Evolutionary conservation across 2,888 invertebrate genomes (phyloP).

Genomic region (Alentia gelatinosa): DNA sequence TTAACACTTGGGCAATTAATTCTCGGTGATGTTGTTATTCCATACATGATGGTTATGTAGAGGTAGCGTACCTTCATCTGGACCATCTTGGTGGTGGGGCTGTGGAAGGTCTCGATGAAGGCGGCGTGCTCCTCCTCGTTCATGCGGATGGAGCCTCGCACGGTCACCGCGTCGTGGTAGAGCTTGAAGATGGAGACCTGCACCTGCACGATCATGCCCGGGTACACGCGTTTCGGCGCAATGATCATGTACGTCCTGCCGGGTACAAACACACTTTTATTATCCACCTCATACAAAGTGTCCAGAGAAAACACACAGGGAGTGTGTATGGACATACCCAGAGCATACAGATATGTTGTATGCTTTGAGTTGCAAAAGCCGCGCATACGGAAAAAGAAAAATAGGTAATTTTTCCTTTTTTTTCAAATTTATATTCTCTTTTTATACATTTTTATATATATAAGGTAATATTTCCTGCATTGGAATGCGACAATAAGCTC

Average conservation of each 20-base stretch:
- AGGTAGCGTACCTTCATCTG: constrained; percentile 88
- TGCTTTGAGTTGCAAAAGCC: too few species aligned
- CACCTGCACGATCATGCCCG: constrained; percentile 93
- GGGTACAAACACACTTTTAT: too few species aligned
- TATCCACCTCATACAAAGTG: too few species aligned
- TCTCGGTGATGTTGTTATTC: too few species aligned
- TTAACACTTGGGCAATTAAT: too few species aligned
- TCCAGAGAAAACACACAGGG: too few species aligned
- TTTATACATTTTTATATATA: background rate
- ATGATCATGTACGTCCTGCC: constrained; percentile 94
- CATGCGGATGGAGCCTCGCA: constrained; percentile 92
- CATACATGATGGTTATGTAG: too few species aligned
- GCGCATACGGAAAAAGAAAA: too few species aligned
- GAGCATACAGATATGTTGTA: too few species aligned
- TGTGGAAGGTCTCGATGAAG: constrained; percentile 89
- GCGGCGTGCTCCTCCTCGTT: constrained; percentile 91
- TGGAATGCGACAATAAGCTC: background rate
- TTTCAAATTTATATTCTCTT: background rate
- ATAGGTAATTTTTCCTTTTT: background rate
- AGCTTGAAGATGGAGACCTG: constrained; percentile 89
- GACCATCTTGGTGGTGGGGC: constrained; percentile 89
- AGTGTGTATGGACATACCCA: too few species aligned
- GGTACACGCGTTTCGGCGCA: constrained; percentile 93
- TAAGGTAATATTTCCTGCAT: background rate
- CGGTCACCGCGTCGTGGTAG: constrained; percentile 89